Evolutionary conservation across 2,888 invertebrate genomes (phyloP), one percentile per base, ranked within the genome.

Genomic region (Microdon myrmicae): DNA sequence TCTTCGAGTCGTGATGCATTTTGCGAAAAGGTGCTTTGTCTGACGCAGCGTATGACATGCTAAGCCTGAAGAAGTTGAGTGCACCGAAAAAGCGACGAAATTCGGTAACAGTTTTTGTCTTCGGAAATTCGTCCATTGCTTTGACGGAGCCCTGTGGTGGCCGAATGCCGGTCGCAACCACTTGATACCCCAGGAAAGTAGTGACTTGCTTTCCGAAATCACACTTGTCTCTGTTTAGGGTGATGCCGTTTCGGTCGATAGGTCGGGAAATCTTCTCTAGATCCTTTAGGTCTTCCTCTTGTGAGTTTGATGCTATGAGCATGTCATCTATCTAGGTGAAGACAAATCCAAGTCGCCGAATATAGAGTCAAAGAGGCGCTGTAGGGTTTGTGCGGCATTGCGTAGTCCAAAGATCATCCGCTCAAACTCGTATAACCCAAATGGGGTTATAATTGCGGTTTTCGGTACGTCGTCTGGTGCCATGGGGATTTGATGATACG

Each of bases 401-500:
- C n/a, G n/a, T n/a, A n/a, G n/a, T n/a, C n/a, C n/a, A n/a, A n/a
- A n/a, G n/a, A n/a, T n/a, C n/a, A n/a, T n/a, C n/a, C n/a, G n/a
- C n/a, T n/a, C n/a, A n/a, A n/a, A n/a, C n/a, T 76, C 75, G 44
- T 68, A 77, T 2, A 75, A 48, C 3, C 75, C 75, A 39, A 76
- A 75, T 1, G 75, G 74, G n/a, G 75, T 76, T 0, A 47, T 71
- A 4, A 76, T 72, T 5, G 41, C 59, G n/a, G 41, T 47, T 6
- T 59, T 59, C 0, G 45, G 51, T 1, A 58, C 35, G 16, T 53
- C 53, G 6, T 32, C 22, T 3, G 29, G 37, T 3, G 10, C 45
- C 9, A 59, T 29, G 3, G 38, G 44, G 1, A 59, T 37, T 31
- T 45, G 51, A 9, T 45, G 39, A 9, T 39, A 59, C 3, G 45